phyloP scores from a whole-genome alignment of 2,797 vertebrate genomes.

The Rhinophrynus dorsalis region DNA sequence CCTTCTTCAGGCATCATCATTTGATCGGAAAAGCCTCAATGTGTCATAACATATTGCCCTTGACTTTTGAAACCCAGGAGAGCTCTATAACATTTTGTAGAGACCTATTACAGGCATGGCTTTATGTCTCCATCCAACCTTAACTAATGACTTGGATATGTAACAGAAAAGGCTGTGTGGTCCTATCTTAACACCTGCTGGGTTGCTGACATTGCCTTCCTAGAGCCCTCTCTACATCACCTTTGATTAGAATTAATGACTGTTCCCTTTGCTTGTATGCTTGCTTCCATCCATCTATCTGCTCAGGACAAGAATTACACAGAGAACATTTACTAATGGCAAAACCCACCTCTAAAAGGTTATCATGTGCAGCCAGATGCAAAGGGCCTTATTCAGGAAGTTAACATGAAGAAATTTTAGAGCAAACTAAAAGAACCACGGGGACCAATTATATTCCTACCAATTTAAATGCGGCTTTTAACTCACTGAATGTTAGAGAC shows the following conservation, averaged over 20 bases:
- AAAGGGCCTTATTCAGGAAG: no score
- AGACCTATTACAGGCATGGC: constrained; percentile 93
- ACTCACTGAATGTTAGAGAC: no score
- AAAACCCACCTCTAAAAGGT: no score
- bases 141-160: constrained; percentile 89
- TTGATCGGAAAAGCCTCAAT: constrained; percentile 40
- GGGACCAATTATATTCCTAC: no score
- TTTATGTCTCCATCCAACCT: constrained; percentile 94
- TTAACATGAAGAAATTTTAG: no score
- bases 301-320: constrained; percentile 77
- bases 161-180: constrained; percentile 74
- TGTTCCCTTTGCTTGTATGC: constrained; percentile 86
- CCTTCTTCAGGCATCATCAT: not conserved
- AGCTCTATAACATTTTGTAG: constrained; percentile 93
- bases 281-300: constrained; percentile 96
- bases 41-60: constrained; percentile 84
- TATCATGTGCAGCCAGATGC: no score
- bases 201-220: constrained; percentile 90
- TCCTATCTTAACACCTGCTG: constrained; percentile 77
- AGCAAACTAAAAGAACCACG: no score
- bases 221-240: constrained; percentile 87
- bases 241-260: constrained; percentile 99
- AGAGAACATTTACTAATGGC: constrained; percentile 66
- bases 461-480: no score
- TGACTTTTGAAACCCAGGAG: constrained; percentile 86